Conservation (phyloP, 2,113 vertebrate genomes). For the Notiomystis cincta region DNA sequence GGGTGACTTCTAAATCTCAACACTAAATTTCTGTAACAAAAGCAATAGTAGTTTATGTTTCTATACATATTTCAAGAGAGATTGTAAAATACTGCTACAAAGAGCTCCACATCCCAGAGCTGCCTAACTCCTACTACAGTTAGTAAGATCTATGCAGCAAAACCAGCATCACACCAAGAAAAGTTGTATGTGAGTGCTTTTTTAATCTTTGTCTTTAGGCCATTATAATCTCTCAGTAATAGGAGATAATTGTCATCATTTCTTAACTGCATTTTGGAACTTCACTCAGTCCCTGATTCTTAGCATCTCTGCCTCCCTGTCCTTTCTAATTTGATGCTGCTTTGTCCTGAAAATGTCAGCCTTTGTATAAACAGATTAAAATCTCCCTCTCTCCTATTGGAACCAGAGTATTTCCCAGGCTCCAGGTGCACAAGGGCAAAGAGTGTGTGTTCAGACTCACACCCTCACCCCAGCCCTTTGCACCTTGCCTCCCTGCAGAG, state of each 20-base stretch:
- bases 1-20: not conserved
- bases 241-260: not conserved
- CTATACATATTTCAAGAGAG: not conserved
- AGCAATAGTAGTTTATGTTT: not conserved
- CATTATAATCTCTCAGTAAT: not conserved
- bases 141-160: not conserved
- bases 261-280: not conserved
- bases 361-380: not conserved
- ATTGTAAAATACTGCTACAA: constrained; percentile 1
- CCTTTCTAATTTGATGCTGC: not conserved
- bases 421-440: not conserved
- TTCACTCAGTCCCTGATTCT: not conserved
- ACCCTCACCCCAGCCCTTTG: not conserved
- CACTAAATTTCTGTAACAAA: not conserved
- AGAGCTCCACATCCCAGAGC: not conserved
- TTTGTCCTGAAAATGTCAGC: not conserved
- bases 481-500: not conserved
- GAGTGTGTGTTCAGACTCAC: not conserved
- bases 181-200: not conserved
- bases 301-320: not conserved
- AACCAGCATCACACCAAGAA: not conserved
- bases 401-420: not conserved
- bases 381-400: not conserved
- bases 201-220: not conserved
- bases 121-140: not conserved